Evolutionary conservation across 1,140 invertebrate genomes (phyloP).

Genomic region (Phenacoccus solenopsis): DNA sequence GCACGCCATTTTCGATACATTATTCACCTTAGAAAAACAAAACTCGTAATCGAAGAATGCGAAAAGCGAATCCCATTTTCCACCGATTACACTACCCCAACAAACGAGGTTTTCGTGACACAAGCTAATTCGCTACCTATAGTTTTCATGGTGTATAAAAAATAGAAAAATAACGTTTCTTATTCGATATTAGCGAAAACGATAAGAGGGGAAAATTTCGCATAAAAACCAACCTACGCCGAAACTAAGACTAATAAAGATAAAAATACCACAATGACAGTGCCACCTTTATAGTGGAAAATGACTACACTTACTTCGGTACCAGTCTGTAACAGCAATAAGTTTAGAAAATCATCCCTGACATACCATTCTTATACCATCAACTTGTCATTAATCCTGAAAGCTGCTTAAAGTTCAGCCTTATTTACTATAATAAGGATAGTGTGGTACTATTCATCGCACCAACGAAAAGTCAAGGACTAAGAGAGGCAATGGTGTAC

Average conservation of each 20-base stretch:
- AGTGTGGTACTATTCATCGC: neutral
- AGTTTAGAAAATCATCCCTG: neutral
- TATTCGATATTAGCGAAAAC: neutral
- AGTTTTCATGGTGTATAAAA: neutral
- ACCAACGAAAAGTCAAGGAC: neutral
- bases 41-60: no score
- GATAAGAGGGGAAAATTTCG: no score
- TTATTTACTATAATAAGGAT: neutral
- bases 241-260: neutral
- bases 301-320: neutral
- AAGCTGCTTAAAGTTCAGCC: neutral
- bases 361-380: neutral
- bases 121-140: neutral
- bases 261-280: neutral
- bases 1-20: no score
- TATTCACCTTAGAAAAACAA: no score
- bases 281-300: neutral
- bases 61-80: no score
- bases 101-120: neutral
- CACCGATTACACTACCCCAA: no score
- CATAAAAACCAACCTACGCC: neutral
- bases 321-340: neutral
- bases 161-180: neutral
- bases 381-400: neutral
- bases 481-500: no score